Base-by-base conservation (phyloP, 2,797 vertebrate genomes). In the Notolabrus celidotus region DNA sequence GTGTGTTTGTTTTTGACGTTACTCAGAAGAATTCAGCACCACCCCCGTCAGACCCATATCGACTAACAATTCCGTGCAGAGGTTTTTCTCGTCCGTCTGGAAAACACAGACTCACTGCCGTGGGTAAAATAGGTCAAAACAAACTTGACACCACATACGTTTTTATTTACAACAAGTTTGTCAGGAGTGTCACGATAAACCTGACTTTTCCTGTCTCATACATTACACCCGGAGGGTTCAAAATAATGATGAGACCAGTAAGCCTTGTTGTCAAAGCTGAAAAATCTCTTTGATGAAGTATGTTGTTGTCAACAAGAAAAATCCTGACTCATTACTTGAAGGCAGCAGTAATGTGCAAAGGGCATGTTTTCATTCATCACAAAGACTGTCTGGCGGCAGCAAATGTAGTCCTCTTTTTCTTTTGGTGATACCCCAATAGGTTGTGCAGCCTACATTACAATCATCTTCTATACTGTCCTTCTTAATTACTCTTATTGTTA, bases 111-210 rank as follows among this genome's bases (percentile, higher is more conserved):
- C 59, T 49, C 27, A 15, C 20, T 17, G 45, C 47, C 54, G 9
- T 6, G n/a, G 33, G 63, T 36, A 25, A 66, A 61, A 60, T 31
- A 16, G 54, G 54, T 61, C 16, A 19, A 61, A 70, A 67, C 38
- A 36, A 62, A 46, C 16, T 33, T 65, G n/a, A 46, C 50, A 56
- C 11, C 53, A 17, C 36, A 45, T 22, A 29, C 46, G 47, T 29
- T 27, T 17, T 10, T 10, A 4, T 57, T 56, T 53, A 52, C 51
- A 65, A 17, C 20, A 38, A 20, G 36, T 60, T 49, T 50, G 22
- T 49, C 34, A 53, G 42, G 51, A 29, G 17, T 17, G 25, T 22
- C 10, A 20, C 1, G 3, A 25, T 54, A 42, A 27, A 19, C 20
- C 46, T 41, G 25, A 61, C 27, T 31, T 11, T 27, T 11, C 7